Base-by-base conservation (phyloP, 2,113 vertebrate genomes). In the Peucedramus taeniatus region DNA sequence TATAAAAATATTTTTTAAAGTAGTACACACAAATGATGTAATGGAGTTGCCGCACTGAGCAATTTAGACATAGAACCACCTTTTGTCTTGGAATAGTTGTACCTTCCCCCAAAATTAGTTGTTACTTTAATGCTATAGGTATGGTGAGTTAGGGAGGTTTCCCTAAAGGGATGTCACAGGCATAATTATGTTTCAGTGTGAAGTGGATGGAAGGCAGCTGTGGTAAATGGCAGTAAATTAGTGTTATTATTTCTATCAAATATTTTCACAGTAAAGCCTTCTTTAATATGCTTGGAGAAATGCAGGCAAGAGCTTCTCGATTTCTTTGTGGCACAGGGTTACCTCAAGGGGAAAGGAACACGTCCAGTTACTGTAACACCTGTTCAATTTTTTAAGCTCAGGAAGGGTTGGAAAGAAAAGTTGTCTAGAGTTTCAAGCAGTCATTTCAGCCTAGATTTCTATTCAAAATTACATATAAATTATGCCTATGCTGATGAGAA, bases 341-440 rank as follows among this genome's bases (percentile, higher is more conserved):
- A 64, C 27, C 53, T 90, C 78, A 31, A 44, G 56, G 30, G 64
- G 27, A 87, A 85, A 83, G 42, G 79, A 94, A 37, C 33, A 75
- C 71, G 20, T 35, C 33, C 35, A 37, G 47, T 69, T 80, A 51
- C n/a, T 60, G 11, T 28, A 75, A 83, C 71, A 92, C 83, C 86
- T 96, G 93, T 72, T 94, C 31, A 21, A 27, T 59, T 94, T 95
- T 61, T 50, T 71, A 90, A 88, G 37, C 78, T 91, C 60, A 45
- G 24, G 45, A 54, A 83, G 37, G 37, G 16, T 59, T 85, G 83
- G 61, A 89, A 91, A 84, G 56, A 91, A 97, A 91, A 91, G 40
- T 42, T 61, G 33, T 88, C 60, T 90, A 71, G 64, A 50, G 49
- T 96, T 97, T 94, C 93, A 90, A 68, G 15, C 35, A 70, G 40